Base-by-base conservation (phyloP, 2,113 vertebrate species). In the Tringa solitaria region DNA sequence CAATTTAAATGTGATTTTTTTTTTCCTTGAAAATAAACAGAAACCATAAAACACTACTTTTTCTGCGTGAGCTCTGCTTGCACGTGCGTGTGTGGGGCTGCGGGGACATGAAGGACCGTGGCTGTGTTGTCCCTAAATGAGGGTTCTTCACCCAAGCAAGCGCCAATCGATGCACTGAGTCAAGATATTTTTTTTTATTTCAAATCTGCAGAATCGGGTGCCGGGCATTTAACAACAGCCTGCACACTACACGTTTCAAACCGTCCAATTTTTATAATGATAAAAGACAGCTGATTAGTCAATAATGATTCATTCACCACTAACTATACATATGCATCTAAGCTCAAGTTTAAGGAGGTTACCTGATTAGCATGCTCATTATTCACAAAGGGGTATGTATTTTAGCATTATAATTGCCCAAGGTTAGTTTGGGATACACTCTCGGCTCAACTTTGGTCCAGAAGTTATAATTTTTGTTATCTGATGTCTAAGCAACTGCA, bases 1-100 rank as follows among this genome's bases (percentile, higher is more conserved):
- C 97, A 94, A 97, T 96, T 97, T 94, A 97, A 98, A 97, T 98
- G 98, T 98, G 97, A 84, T 85, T 93, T 97, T 96, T 97, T 92
- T 96, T 94, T 27, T n/a, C 84, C 98, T 98, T 98, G 97, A 98
- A 99, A 99, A 99, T 99, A 99, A 99, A 99, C 97, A 97, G 95
- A 97, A 97, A 91, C 39, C 5, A 59, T 90, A 95, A 96, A 97
- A 22, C 56, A 57, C 27, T 72, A 2, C 2, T 76, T 43, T 74
- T 27, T 16, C 37, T 2, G 5, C 8, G 16, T 9, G 23, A 16
- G 30, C 41, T 91, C 95, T 69, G 45, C 70, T 84, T 86, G 50
- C 10, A 2, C 0, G 0, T 4, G 28, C 9, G 3, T 33, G 54
- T 18, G 24, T 16, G 59, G 26, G 11, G 10, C 12, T 10, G 24